A percentile compares a stretch with the other conserved stretches of the same genome.
Conservation (phyloP, 2,113 vertebrate species). For the Hippocampus barbouri region DNA sequence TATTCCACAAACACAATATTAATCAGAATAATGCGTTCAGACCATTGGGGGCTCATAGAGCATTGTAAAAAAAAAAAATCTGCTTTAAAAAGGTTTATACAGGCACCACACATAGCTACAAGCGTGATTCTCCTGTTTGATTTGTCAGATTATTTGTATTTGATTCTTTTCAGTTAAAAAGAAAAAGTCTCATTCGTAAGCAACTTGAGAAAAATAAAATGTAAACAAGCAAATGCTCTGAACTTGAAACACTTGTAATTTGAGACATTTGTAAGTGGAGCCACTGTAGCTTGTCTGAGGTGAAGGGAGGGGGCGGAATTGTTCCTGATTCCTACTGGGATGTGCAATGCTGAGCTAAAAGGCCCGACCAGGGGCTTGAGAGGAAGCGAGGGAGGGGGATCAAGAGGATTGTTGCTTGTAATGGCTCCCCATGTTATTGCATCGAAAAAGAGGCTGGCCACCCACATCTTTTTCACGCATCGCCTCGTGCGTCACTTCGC, state of each 20-base stretch:
- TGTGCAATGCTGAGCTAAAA: slow-evolving; percentile 41
- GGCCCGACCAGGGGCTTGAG: slow-evolving; percentile 39
- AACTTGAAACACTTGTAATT: not conserved
- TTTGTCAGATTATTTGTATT: too few species aligned
- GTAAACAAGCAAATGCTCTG: too few species aligned
- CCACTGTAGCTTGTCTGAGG: not conserved
- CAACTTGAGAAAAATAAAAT: too few species aligned
- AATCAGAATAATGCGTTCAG: too few species aligned
- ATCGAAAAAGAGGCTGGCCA: slow-evolving; percentile 19
- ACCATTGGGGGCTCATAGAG: too few species aligned
- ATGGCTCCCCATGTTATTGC: slow-evolving; percentile 12
- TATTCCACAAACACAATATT: too few species aligned
- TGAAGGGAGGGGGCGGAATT: slow-evolving; percentile 25
- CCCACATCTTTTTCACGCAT: slow-evolving; percentile 34
- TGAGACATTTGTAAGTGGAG: not conserved
- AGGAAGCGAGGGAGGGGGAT: not conserved
- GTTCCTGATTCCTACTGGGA: slow-evolving; percentile 33
- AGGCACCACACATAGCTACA: too few species aligned
- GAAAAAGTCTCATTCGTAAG: too few species aligned
- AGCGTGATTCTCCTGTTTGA: too few species aligned
- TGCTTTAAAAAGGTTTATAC: too few species aligned
- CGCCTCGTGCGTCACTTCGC: slow-evolving; percentile 12
- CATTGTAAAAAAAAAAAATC: too few species aligned
- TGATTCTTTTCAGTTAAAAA: too few species aligned
- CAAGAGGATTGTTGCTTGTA: slow-evolving; percentile 9